Percentiles rank a stretch among this genome's conserved stretches.
Conservation (phyloP, 2,113 vertebrate species). For the Nothocercus julius region DNA sequence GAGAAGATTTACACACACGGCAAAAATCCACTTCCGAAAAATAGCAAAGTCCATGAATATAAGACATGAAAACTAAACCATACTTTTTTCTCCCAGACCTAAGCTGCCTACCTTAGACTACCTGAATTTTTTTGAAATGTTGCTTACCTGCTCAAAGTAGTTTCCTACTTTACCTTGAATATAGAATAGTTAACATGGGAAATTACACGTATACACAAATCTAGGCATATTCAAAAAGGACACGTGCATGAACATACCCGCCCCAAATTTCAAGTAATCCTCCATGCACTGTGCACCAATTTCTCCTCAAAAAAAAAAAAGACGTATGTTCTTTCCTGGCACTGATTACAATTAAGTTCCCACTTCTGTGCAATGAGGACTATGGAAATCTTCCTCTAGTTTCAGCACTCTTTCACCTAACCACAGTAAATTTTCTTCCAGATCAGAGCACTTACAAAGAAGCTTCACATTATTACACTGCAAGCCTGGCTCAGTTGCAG, state of each 20-base stretch:
- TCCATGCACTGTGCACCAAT: too few species aligned
- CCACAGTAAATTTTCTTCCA: not conserved
- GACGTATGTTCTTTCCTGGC: not conserved
- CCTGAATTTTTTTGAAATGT: not conserved
- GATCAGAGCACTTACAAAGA: not conserved
- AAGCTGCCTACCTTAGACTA: not conserved
- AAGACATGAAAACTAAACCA: not conserved
- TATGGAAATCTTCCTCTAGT: not conserved
- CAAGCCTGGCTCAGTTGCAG: not conserved
- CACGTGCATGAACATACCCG: fast-evolving
- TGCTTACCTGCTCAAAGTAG: not conserved
- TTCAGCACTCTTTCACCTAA: not conserved
- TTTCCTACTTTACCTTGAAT: not conserved
- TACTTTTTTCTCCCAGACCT: not conserved
- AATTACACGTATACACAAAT: not conserved
- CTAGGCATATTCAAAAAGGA: not conserved
- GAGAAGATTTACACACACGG: not conserved
- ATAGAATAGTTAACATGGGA: not conserved
- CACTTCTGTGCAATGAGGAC: not conserved
- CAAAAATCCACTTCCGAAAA: not conserved
- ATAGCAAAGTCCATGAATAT: not conserved
- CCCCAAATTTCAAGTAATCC: not conserved
- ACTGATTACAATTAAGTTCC: not conserved
- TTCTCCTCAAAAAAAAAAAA: too few species aligned
- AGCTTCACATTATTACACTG: not conserved